Evolutionary conservation across 2,113 vertebrate genomes (phyloP).

Genomic region (Amphiprion ocellaris): DNA sequence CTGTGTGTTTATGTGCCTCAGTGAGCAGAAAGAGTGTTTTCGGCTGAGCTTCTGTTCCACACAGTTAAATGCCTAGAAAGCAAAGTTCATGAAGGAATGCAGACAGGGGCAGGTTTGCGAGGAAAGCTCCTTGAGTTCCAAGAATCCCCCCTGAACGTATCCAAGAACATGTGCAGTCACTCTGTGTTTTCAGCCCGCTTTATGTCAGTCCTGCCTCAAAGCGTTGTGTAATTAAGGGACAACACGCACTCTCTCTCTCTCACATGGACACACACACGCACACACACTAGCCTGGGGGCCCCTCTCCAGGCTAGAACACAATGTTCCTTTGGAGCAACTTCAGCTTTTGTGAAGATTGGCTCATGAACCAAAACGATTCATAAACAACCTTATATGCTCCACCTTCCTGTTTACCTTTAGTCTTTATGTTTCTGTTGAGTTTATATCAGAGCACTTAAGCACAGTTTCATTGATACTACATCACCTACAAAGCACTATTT

Average conservation of each 20-base stretch:
- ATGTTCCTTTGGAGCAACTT: constrained; percentile 61
- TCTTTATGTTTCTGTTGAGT: background rate
- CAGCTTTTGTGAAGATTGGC: constrained; percentile 38
- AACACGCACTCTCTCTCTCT: constrained; percentile 21
- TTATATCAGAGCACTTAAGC: background rate
- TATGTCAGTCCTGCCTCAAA: constrained; percentile 24
- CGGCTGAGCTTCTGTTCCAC: constrained; percentile 11
- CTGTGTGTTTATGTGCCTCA: constrained; percentile 3
- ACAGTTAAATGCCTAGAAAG: constrained; percentile 48
- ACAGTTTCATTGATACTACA: no score
- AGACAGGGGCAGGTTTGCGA: constrained; percentile 49
- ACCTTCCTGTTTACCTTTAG: background rate
- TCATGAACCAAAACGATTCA: constrained; percentile 19
- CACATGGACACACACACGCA: constrained; percentile 16
- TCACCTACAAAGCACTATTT: no score
- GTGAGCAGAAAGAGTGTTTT: constrained; percentile 10
- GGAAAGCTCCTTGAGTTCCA: constrained; percentile 59
- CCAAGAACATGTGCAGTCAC: constrained; percentile 19
- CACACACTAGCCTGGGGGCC: constrained; percentile 26
- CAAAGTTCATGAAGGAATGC: constrained; percentile 51
- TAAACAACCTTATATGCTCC: constrained; percentile 42
- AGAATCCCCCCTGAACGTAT: constrained; percentile 20
- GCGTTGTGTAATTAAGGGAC: constrained; percentile 29
- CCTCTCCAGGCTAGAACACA: constrained; percentile 53
- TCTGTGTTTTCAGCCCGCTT: background rate